Evolutionary conservation across 2,113 vertebrate species (phyloP), one percentile per base, ranked within the genome.

Genomic region (Anarrhichthys ocellatus): DNA sequence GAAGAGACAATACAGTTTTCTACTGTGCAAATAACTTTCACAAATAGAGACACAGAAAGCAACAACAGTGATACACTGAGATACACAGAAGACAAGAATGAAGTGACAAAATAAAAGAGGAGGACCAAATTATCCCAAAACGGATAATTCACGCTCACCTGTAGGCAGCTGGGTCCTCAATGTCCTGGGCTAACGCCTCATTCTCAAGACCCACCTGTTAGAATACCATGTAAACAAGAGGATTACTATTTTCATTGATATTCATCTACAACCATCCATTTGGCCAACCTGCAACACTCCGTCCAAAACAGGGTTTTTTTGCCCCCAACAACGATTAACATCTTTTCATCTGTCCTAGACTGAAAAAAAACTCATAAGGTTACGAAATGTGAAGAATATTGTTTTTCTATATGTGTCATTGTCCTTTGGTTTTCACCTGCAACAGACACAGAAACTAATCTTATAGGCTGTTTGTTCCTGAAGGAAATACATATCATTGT

Each of bases 151-250:
- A 8, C 4, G 9, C 92, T 94, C 91, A 97, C 98, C 95, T 98
- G 90, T 94, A 95, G 9, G 97, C 96, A 76, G 91, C 86, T 17
- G 96, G 94, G 88, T 98, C 96, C 20, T 95, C 94, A 80, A 99
- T 98, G 88, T 99, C 98, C 76, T 95, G 86, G 76, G 93, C 90
- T 70, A 87, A 77, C 3, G 78, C 66, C 64, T 96, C 95, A 72
- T 74, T 76, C 82, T 97, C 96, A 65, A 97, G 81, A 78, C 92
- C 94, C 13, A 34, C 72, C 97, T 99, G 83, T 86, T 54, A 18
- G 4, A 38, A 58, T 5, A 34, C 73, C 0, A 46, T 15, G 1
- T 8, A 0, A 81, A 86, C 4, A 76, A 65, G 13, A 59, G 18
- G 2, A 52, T 5, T 22, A 20, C 1, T 14, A 46, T 71, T 14